A percentile compares a stretch with the other conserved stretches of the same genome.
Conservation (phyloP, 1,140 invertebrate genomes). For the Coenobita brevimanus region DNA sequence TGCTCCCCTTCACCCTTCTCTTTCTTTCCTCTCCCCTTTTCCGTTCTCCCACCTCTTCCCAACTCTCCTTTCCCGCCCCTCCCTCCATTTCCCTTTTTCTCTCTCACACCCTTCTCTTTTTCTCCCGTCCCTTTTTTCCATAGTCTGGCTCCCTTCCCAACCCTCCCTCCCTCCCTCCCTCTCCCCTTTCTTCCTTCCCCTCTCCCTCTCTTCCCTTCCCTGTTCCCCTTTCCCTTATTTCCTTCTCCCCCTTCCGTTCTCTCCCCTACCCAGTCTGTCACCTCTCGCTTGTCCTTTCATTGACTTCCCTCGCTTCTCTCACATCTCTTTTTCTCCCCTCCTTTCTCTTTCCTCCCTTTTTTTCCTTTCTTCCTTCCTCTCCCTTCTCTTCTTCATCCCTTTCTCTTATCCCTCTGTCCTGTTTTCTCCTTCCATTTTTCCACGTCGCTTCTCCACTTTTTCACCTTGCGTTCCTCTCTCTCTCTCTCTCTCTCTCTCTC, state of each 20-base stretch:
- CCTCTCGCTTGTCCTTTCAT: too few relatives aligned
- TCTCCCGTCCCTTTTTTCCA: too few relatives aligned
- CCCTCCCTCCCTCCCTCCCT: neutral
- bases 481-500: neutral
- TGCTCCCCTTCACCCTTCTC: neutral
- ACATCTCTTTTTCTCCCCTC: neutral
- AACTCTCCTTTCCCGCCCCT: neutral
- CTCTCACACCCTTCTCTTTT: neutral
- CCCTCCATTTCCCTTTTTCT: neutral
- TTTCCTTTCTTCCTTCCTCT: neutral
- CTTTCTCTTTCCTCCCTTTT: neutral
- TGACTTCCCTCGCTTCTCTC: too few relatives aligned
- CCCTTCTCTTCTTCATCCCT: neutral
- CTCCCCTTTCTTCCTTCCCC: conserved; percentile 5
- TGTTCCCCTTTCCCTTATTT: neutral
- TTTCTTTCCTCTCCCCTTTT: neutral
- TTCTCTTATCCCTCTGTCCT: neutral
- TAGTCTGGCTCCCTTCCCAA: too few relatives aligned
- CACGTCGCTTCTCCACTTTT: neutral
- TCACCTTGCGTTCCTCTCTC: neutral
- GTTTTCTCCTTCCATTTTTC: neutral
- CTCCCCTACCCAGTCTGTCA: neutral
- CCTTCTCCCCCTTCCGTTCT: neutral
- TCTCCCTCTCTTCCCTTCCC: too few relatives aligned
- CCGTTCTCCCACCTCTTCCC: neutral